Base-by-base conservation (phyloP, 2,888 invertebrate genomes). In the Galeopsomyia nigrocyanea region DNA sequence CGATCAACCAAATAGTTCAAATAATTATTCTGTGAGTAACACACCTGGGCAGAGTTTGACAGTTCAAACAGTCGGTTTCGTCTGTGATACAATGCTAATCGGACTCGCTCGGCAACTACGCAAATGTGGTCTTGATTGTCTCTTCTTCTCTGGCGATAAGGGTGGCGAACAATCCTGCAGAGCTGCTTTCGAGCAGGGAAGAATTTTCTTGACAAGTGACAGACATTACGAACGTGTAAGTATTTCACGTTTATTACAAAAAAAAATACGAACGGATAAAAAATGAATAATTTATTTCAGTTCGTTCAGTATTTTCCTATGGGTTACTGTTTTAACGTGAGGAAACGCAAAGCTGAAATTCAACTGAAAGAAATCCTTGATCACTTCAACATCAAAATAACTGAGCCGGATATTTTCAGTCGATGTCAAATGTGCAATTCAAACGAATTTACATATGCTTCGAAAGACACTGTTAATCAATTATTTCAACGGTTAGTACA, bases 291-390 rank as follows among this genome's bases (percentile, higher is more conserved):
- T 71, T 66, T 56, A 56, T 56, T 82, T 80, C 61, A 87, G 86
- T 79, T 83, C 58, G 74, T 77, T n/a, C 78, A 80, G 50, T 88
- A 88, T 77, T 88, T 93, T 66, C 90, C 90, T 49, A 85, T 86
- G 22, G 87, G 88, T 3, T 88, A 88, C 79, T 92, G 90, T 81
- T 90, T 91, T 80, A 88, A 89, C 83, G 89, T 94, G 56, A 82
- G 87, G 14, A 87, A 88, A 67, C 88, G 89, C 47, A 86, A 87
- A 71, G 80, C 89, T 13, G 88, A 89, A 68, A 90, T 92, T 62
- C 94, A 95, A 82, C 84, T 94, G 46, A 85, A 88, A 71, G 91
- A 92, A 84, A 90, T 94, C 63, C 83, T 95, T 49, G 87, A 87
- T 63, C 88, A 90, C 82, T 94, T 92, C 82, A 91, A 91, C 81